Conservation (phyloP, 2,797 vertebrate species). For the Tragopan temminckii region DNA sequence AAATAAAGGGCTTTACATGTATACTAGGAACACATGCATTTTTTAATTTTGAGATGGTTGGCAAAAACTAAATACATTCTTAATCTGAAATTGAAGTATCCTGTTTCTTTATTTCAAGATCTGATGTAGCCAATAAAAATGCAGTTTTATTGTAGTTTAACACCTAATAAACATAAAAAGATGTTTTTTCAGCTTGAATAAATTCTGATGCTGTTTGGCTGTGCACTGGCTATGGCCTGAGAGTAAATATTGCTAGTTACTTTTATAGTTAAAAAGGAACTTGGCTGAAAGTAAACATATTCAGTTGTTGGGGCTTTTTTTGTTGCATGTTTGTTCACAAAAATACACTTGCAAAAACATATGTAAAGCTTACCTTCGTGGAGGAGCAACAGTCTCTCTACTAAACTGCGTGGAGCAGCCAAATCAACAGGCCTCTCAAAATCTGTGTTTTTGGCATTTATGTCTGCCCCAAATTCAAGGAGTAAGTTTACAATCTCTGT, state of each 20-base stretch:
- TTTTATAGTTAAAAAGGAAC: not conserved
- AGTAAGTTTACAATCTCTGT: constrained; percentile 88
- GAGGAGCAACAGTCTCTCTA: constrained; percentile 89
- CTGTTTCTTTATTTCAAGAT: not conserved
- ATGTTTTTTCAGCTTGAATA: not conserved
- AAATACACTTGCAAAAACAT: not conserved
- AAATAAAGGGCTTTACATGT: not conserved
- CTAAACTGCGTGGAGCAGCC: constrained; percentile 88
- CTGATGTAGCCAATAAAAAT: not conserved
- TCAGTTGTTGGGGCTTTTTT: rapidly evolving
- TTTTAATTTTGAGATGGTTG: not conserved
- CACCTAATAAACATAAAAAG: not conserved
- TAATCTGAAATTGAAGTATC: not conserved
- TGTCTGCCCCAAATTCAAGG: constrained; percentile 94
- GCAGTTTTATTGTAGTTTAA: not conserved
- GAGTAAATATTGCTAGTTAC: not conserved
- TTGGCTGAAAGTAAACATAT: not conserved
- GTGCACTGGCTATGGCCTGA: not conserved
- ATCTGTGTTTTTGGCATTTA: constrained; percentile 91
- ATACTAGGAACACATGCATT: not conserved
- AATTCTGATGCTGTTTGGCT: not conserved
- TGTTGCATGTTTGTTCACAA: not conserved
- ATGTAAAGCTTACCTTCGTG: constrained; percentile 87
- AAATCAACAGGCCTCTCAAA: constrained; percentile 90
- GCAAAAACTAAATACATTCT: not conserved